Percentiles rank a stretch among this genome's conserved stretches.
Evolutionary conservation across 2,113 vertebrate species (phyloP).

Genomic region (Chaetodon trifascialis): DNA sequence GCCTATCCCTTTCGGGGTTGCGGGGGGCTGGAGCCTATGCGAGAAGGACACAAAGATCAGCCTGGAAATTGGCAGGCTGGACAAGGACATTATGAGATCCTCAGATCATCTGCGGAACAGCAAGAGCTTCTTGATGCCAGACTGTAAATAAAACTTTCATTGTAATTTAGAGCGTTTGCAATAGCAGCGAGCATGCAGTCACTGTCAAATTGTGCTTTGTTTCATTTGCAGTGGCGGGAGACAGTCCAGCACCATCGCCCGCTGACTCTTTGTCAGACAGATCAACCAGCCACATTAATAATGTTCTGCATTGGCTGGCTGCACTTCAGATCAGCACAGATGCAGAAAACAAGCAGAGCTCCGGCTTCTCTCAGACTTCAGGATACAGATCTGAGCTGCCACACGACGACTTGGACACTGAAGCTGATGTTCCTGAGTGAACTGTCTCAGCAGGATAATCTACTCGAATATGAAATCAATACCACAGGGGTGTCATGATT

Average conservation of each 20-base stretch:
- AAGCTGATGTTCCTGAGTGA: not conserved
- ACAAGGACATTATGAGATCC: constrained; percentile 19
- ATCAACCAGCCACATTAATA: not conserved
- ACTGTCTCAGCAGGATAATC: not conserved
- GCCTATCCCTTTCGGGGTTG: too few species aligned
- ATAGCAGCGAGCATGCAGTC: not conserved
- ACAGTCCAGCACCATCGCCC: not conserved
- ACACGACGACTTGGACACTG: not conserved
- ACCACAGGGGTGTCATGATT: too few species aligned
- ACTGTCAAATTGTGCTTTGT: not conserved
- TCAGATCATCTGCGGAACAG: constrained; percentile 9
- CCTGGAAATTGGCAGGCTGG: constrained; percentile 49
- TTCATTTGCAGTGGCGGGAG: constrained; percentile 50
- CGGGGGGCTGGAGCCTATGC: too few species aligned
- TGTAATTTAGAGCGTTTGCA: not conserved
- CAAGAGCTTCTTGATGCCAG: not conserved
- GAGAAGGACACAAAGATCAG: constrained; percentile 23
- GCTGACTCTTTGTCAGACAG: not conserved
- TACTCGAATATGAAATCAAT: not conserved
- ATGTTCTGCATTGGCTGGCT: constrained; percentile 42
- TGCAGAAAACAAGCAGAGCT: constrained; percentile 8
- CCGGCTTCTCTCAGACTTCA: constrained; percentile 54
- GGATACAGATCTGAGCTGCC: constrained; percentile 23
- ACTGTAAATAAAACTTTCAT: constrained; percentile 27
- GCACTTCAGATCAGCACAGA: constrained; percentile 18